Conservation (phyloP, 2,888 invertebrate species). For the Tolmerus cingulatus region DNA sequence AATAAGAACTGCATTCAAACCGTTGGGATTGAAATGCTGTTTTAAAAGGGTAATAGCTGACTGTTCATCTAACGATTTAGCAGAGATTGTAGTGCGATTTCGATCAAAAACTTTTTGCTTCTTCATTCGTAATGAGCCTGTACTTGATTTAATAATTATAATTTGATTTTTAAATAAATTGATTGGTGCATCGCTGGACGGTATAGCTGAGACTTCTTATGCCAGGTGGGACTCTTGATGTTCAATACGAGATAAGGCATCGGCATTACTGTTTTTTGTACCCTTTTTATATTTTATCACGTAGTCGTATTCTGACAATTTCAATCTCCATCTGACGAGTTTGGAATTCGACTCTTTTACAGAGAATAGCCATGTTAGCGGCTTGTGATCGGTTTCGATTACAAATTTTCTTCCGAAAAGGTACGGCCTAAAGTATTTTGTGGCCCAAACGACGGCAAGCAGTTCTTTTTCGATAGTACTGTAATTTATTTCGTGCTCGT, state of each 20-base stretch:
- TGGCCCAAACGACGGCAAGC: too few species aligned
- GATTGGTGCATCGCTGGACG: neutral
- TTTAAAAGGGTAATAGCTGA: neutral
- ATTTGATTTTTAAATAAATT: neutral
- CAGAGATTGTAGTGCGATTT: neutral
- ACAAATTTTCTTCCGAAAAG: too few species aligned
- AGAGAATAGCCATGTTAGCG: too few species aligned
- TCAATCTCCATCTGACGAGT: too few species aligned
- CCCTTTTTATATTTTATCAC: too few species aligned
- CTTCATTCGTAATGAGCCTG: neutral
- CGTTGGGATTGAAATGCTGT: neutral
- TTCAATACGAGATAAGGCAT: too few species aligned
- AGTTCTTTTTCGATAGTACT: slow-evolving; percentile 44
- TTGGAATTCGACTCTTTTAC: too few species aligned
- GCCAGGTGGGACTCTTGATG: neutral
- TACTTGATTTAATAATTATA: neutral
- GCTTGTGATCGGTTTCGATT: too few species aligned
- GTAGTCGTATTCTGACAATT: too few species aligned
- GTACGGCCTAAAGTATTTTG: too few species aligned
- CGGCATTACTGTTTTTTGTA: too few species aligned
- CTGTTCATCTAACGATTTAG: too few species aligned
- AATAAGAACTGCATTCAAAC: neutral
- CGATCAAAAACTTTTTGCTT: neutral
- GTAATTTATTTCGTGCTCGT: slow-evolving; percentile 52
- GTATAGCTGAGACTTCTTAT: neutral